Base-by-base conservation (phyloP, 2,113 vertebrate species). In the Cyanoliseus patagonus region DNA sequence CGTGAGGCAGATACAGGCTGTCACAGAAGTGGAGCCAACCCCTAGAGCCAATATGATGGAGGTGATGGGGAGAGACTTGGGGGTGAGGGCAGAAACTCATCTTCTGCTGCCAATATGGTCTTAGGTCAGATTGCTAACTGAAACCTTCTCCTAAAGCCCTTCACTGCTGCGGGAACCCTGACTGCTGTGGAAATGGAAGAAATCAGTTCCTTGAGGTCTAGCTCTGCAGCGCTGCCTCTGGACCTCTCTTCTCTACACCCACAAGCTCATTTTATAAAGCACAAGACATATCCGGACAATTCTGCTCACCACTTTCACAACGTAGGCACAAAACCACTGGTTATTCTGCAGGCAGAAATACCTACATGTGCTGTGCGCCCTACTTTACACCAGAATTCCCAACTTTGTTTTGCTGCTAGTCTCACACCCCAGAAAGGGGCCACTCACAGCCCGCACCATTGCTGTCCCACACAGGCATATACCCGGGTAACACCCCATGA, bases 381-480 rank as follows among this genome's bases (percentile, higher is more conserved):
- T 28, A 4, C 5, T 72, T 87, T 16, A 24, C 19, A 64, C 22
- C 25, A 41, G 39, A 46, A 83, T 17, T 85, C 52, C 23, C 66
- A 88, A 11, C 2, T 2, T 59, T 74, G 44, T 77, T 81, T 33
- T 77, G 28, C 64, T 62, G 10, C 16, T 14, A 62, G 39, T 57
- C 35, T 53, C 72, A n/a, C 33, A 19, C 23, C 28, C 18, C 3
- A 1, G 5, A n/a, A 68, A 79, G 52, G 33, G 30, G 39, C 31
- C 18, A 3, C 31, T 52, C 37, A 31, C 37, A 64, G 35, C 47
- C 39, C 44, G 27, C 11, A 3, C 41, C 31, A 17, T 0, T 31
- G n/a, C 30, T 22, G 6, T 0, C 0, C 15, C 59, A 44, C 0
- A 0, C 20, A 14, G 44, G 9, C 8, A 5, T 12, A 18, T 41